Conservation (phyloP, 2,797 vertebrate species). For the Spea hammondii region DNA sequence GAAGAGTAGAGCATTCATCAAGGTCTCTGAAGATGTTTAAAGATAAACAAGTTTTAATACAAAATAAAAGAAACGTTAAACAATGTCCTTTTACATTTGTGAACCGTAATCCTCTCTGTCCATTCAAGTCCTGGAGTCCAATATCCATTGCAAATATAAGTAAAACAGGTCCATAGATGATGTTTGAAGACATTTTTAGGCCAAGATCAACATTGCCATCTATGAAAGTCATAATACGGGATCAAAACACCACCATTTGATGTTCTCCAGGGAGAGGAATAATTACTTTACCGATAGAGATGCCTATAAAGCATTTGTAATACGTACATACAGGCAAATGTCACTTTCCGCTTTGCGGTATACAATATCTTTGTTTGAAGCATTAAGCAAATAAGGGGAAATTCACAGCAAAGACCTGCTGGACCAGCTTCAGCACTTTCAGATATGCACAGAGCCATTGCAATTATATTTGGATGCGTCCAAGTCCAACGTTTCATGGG, state of each 20-base stretch:
- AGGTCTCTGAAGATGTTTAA: not conserved
- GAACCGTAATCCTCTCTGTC: not conserved
- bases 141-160: not conserved
- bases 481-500: not conserved
- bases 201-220: not conserved
- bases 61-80: not conserved
- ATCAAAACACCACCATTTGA: not conserved
- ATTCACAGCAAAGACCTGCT: too few relatives aligned
- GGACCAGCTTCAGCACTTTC: not conserved
- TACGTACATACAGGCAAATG: not conserved
- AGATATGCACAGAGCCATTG: not conserved
- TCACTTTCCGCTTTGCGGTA: too few relatives aligned
- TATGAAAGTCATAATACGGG: not conserved
- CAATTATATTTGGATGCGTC: not conserved
- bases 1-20: conserved; percentile 20
- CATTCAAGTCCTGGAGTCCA: not conserved
- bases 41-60: not conserved
- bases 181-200: not conserved
- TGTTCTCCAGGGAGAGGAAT: not conserved
- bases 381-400: too few relatives aligned
- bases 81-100: not conserved
- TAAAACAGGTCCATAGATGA: not conserved
- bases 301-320: not conserved
- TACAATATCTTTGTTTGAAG: too few relatives aligned
- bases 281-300: not conserved